Conservation (phyloP, 2,888 invertebrate species). For the Oxystoma pomonae region DNA sequence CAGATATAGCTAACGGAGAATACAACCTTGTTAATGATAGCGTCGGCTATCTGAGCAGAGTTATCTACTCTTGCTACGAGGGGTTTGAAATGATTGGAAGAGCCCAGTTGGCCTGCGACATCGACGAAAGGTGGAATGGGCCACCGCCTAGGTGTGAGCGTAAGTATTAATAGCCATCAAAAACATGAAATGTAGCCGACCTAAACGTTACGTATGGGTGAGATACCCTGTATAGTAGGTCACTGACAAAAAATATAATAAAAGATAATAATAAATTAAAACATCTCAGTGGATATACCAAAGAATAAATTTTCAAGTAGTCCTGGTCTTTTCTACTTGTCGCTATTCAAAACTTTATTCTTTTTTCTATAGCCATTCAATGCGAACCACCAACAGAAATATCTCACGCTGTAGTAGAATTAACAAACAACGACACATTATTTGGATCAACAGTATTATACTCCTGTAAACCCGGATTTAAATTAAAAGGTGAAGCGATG, state of each 20-base stretch:
- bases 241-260: too few species aligned
- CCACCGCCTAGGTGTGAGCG: slow-evolving; percentile 86
- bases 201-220: too few species aligned
- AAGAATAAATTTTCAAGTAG: too few species aligned
- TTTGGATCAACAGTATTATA: slow-evolving; percentile 75
- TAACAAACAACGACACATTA: slow-evolving; percentile 56
- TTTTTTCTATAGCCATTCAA: slow-evolving; percentile 56
- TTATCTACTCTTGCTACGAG: slow-evolving; percentile 76
- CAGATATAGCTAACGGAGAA: slow-evolving; percentile 76
- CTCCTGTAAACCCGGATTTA: slow-evolving; percentile 65
- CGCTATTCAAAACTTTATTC: too few species aligned
- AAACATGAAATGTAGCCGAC: too few species aligned
- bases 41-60: slow-evolving; percentile 81
- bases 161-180: slow-evolving; percentile 42
- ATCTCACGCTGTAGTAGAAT: slow-evolving; percentile 56
- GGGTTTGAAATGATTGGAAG: slow-evolving; percentile 85
- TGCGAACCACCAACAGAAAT: slow-evolving; percentile 67
- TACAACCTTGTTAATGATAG: slow-evolving; percentile 81
- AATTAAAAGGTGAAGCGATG: slow-evolving; percentile 62
- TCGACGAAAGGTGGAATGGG: slow-evolving; percentile 91
- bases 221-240: too few species aligned
- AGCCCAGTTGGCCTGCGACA: slow-evolving; percentile 80
- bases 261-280: too few species aligned
- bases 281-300: too few species aligned
- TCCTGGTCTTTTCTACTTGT: too few species aligned